Evolutionary conservation across 2,888 invertebrate species (phyloP).

Genomic region (Meghimatium bilineatum): DNA sequence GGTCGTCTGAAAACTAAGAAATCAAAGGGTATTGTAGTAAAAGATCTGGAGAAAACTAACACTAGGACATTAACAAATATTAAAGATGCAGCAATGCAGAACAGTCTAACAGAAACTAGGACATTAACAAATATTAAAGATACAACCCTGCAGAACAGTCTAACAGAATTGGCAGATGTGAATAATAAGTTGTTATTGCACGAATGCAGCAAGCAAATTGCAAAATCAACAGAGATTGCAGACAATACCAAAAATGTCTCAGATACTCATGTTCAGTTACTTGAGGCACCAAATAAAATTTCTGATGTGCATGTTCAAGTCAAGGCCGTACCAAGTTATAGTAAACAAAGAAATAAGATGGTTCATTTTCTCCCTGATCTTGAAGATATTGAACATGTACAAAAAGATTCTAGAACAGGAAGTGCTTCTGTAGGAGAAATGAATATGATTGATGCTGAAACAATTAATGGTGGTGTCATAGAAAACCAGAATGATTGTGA

Average conservation of each 20-base stretch:
- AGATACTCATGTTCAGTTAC: not conserved
- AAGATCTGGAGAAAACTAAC: not conserved
- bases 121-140: not conserved
- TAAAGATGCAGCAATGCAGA: not conserved
- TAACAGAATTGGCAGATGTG: not conserved
- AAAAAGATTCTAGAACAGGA: not conserved
- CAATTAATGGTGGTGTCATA: not conserved
- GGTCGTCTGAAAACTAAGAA: not conserved
- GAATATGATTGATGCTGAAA: not conserved
- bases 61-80: not conserved
- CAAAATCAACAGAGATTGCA: not conserved
- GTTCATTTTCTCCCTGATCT: not conserved
- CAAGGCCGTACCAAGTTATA: not conserved
- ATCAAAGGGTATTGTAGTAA: not conserved
- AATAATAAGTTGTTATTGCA: not conserved
- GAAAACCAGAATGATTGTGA: not conserved
- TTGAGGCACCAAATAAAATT: not conserved
- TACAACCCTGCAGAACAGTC: not conserved
- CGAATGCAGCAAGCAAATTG: not conserved
- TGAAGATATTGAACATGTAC: not conserved
- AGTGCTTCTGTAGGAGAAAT: not conserved
- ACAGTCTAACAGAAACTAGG: not conserved
- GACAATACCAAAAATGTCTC: not conserved
- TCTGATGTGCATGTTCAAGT: not conserved
- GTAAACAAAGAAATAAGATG: constrained; percentile 21